Conservation (phyloP, 2,797 vertebrate species). For the Syngnathus rostellatus region DNA sequence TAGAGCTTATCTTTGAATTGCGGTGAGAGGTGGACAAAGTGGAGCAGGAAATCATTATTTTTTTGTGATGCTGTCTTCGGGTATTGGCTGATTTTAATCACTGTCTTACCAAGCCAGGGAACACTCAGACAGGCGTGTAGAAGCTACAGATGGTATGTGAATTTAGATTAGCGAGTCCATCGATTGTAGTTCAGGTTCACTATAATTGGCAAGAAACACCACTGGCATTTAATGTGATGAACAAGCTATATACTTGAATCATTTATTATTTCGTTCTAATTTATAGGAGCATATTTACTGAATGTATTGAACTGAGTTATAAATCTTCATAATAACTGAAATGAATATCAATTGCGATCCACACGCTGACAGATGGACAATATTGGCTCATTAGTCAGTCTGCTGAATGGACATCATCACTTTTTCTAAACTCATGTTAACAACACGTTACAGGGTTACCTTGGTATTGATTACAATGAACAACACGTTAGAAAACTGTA, state of each 20-base stretch:
- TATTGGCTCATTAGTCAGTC: background rate
- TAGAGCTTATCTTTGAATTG: conserved; percentile 16
- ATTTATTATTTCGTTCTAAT: conserved; percentile 19
- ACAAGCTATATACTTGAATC: conserved; percentile 7
- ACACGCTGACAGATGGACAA: background rate
- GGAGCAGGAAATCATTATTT: conserved; percentile 36
- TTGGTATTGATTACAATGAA: background rate
- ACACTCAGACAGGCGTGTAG: conserved; percentile 19
- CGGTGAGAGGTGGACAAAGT: conserved; percentile 16
- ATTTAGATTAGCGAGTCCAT: conserved; percentile 32
- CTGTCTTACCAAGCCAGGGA: conserved; percentile 15
- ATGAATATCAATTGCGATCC: background rate
- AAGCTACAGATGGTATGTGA: conserved; percentile 30
- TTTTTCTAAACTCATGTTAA: background rate
- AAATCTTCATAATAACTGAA: background rate
- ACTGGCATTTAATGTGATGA: conserved; percentile 26
- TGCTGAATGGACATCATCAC: background rate
- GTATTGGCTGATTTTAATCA: conserved; percentile 33
- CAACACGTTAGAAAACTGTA: background rate
- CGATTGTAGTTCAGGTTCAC: conserved; percentile 29
- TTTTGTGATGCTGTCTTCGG: conserved; percentile 18
- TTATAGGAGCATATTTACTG: background rate
- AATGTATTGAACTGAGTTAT: background rate
- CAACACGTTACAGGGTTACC: background rate
- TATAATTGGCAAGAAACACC: conserved; percentile 27